These are phyloP conservation scores for Astropecten irregularis DNA, from an alignment of 53 echinoderm and acorn worm genomes.

Conservation along the genomic window DNA sequence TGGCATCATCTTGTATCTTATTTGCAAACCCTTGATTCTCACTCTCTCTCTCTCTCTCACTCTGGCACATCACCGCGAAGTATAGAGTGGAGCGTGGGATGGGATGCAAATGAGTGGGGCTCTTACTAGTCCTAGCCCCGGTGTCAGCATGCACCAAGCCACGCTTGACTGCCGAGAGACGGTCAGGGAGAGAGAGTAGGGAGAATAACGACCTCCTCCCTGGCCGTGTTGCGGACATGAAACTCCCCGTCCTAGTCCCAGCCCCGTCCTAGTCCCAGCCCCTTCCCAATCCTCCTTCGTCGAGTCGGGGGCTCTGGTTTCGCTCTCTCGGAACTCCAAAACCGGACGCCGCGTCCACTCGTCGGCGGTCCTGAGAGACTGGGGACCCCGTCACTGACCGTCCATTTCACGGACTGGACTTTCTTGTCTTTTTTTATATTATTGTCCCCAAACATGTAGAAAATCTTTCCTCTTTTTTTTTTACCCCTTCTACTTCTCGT, in stretches of 20 bases:
- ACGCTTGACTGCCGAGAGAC: slow-evolving; percentile 30
- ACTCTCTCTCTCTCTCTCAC: too few relatives aligned
- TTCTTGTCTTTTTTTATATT: not conserved
- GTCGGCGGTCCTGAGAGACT: slow-evolving; percentile 21
- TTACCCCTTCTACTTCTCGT: not conserved
- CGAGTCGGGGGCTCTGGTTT: slow-evolving; percentile 39
- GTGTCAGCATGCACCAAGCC: slow-evolving; percentile 7
- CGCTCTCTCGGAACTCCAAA: slow-evolving; percentile 54
- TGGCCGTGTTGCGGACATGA: slow-evolving; percentile 21
- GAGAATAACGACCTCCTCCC: slow-evolving; percentile 17
- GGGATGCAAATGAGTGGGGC: slow-evolving; percentile 21
- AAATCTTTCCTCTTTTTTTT: slow-evolving; percentile 3
- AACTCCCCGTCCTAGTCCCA: slow-evolving; percentile 1
- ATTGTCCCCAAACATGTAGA: slow-evolving; percentile 45
- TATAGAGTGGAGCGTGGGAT: not conserved
- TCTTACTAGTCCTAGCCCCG: not conserved
- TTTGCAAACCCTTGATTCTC: too few relatives aligned
- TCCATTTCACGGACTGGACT: too few relatives aligned
- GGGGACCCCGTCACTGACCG: not conserved
- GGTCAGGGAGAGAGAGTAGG: not conserved
- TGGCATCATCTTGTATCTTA: too few relatives aligned
- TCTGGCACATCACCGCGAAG: too few relatives aligned
- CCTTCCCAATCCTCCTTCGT: not conserved
- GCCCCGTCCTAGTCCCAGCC: too few relatives aligned
- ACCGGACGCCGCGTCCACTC: slow-evolving; percentile 52